Percentiles rank a stretch among this genome's conserved stretches.
Evolutionary conservation across 2,797 vertebrate species (phyloP).

Genomic region (Pteropus rufus): DNA sequence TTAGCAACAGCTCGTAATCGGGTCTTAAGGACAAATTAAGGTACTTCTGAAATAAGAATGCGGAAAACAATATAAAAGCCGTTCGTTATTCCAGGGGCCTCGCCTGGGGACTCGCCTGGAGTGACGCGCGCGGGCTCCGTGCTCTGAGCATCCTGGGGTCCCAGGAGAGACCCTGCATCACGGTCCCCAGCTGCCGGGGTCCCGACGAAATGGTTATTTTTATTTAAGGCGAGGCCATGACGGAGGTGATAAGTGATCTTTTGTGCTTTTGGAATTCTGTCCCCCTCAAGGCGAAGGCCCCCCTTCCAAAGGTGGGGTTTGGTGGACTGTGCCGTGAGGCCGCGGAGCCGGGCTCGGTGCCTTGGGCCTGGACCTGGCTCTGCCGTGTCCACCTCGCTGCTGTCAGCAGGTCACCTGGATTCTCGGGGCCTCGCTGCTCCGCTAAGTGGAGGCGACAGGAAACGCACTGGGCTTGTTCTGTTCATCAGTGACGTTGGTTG

Average conservation of each 20-base stretch:
- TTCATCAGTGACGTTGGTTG: background rate
- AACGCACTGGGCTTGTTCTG: background rate
- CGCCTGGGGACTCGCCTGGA: background rate
- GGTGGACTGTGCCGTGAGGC: background rate
- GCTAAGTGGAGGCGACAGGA: background rate
- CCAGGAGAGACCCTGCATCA: background rate
- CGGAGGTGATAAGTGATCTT: background rate
- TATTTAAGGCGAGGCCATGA: background rate
- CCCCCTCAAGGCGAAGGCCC: background rate
- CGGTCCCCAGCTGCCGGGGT: background rate
- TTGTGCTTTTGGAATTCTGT: background rate
- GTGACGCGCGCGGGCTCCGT: background rate
- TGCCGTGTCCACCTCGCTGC: accelerated
- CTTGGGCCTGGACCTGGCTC: background rate
- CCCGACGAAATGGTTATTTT: background rate
- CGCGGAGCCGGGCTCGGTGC: accelerated
- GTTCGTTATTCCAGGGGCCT: background rate
- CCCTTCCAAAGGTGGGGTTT: background rate
- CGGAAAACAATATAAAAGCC: background rate
- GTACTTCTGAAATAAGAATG: background rate
- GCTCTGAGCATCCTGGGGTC: background rate
- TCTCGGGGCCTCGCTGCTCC: background rate
- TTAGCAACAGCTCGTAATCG: background rate
- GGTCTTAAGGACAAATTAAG: background rate
- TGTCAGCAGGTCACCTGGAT: background rate